These are phyloP conservation scores for Cisticola juncidis DNA, from an alignment of 2,113 vertebrate genomes.

Conservation along the genomic window DNA sequence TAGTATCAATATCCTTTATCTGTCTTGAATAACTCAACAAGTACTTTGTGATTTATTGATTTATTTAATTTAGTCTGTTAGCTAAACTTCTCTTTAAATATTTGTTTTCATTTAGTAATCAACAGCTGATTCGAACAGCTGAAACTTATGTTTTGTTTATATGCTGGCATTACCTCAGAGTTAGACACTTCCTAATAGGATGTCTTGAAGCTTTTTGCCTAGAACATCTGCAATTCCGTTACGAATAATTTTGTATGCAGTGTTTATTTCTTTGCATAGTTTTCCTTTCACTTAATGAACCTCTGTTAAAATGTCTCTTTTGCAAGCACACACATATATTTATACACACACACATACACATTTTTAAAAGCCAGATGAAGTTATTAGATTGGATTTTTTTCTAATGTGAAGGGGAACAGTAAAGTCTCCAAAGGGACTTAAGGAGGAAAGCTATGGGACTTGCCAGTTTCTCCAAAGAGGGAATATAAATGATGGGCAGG, in stretches of 20 bases:
- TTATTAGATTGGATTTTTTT: background rate
- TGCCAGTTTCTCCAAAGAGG: background rate
- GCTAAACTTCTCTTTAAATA: background rate
- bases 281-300: background rate
- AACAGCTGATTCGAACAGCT: background rate
- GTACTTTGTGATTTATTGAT: background rate
- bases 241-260: background rate
- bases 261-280: background rate
- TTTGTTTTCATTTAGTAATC: background rate
- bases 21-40: background rate
- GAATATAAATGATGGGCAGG: background rate
- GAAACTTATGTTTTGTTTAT: background rate
- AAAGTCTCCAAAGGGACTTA: background rate
- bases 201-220: background rate
- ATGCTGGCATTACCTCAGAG: background rate
- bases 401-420: background rate
- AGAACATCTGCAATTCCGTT: background rate
- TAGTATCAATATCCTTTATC: background rate
- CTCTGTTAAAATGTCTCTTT: background rate
- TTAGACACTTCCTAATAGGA: background rate
- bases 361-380: background rate
- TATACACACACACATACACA: accelerated
- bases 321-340: background rate
- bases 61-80: background rate
- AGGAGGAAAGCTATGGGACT: background rate